These are phyloP conservation scores for Leptatherina wallacei DNA, from an alignment of 2,797 vertebrate genomes.

Conservation along the genomic window DNA sequence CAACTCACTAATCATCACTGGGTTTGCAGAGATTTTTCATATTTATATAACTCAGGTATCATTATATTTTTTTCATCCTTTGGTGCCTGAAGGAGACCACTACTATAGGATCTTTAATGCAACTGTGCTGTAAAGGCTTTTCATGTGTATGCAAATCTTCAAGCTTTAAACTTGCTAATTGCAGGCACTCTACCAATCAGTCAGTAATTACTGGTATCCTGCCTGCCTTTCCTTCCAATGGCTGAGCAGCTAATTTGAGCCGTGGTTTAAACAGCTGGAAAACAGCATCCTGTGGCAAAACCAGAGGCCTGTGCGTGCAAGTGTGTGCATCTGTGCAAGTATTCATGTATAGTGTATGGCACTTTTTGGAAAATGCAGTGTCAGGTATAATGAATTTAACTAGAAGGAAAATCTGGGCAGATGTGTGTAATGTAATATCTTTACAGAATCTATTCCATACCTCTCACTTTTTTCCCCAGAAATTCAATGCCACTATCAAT, in stretches of 20 bases:
- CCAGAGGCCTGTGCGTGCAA: slow-evolving; percentile 61
- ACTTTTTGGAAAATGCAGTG: slow-evolving; percentile 55
- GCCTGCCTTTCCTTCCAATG: slow-evolving; percentile 87
- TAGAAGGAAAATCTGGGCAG: slow-evolving; percentile 47
- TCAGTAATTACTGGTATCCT: slow-evolving; percentile 89
- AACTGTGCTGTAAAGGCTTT: slow-evolving; percentile 49
- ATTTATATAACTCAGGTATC: slow-evolving; percentile 23
- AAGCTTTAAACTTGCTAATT: slow-evolving; percentile 83
- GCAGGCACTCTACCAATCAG: slow-evolving; percentile 88
- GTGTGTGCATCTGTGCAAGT: slow-evolving; percentile 45
- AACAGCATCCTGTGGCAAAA: slow-evolving; percentile 78
- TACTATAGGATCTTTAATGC: slow-evolving; percentile 11
- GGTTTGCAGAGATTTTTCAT: neutral
- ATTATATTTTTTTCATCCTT: slow-evolving; percentile 17
- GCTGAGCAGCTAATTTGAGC: slow-evolving; percentile 89
- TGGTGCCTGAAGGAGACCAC: slow-evolving; percentile 24
- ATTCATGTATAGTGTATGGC: slow-evolving; percentile 47
- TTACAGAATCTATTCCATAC: slow-evolving; percentile 30
- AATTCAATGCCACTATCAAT: slow-evolving; percentile 43
- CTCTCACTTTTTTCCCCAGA: slow-evolving; percentile 7
- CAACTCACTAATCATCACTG: neutral
- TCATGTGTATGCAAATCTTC: slow-evolving; percentile 74
- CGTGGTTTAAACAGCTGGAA: slow-evolving; percentile 86
- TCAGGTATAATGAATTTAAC: slow-evolving; percentile 55
- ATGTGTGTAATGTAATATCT: slow-evolving; percentile 38